Evolutionary conservation across 2,888 invertebrate species (phyloP), one percentile per base, ranked within the genome.

Genomic region (Tiphia femorata): DNA sequence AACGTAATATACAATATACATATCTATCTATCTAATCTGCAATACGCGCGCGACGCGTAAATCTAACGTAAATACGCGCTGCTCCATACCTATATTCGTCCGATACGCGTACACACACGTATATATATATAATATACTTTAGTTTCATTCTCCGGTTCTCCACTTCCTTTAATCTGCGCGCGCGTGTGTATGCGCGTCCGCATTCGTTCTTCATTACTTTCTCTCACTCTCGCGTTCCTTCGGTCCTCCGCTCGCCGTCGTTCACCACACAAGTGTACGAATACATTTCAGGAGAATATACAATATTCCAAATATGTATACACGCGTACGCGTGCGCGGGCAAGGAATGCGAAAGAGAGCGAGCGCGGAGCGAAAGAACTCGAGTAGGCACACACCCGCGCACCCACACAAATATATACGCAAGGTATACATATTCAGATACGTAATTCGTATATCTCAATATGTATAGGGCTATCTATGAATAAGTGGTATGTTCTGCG

Each of bases 1-100:
- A 82, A 83, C 78, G 73, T 80, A 83, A 82, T 83, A 82, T 83
- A 83, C 83, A 83, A 82, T 83, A 80, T 80, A 79, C 77, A 79
- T 72, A 58, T 56, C 52, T 73, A 61, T 58, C 35, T n/a, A n/a
- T n/a, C n/a, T n/a, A n/a, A n/a, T n/a, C n/a, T n/a, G n/a, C n/a
- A n/a, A n/a, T n/a, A n/a, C n/a, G n/a, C n/a, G n/a, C n/a, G n/a
- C n/a, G n/a, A n/a, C n/a, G n/a, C n/a, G n/a, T n/a, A n/a, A n/a
- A n/a, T n/a, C n/a, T n/a, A n/a, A n/a, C n/a, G n/a, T n/a, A n/a
- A n/a, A n/a, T n/a, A n/a, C n/a, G n/a, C n/a, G n/a, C 44, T 62
- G 65, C n/a, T n/a, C n/a, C n/a, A n/a, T n/a, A n/a, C n/a, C n/a
- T n/a, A n/a, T n/a, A n/a, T 7, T 27, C 6, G 10, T 27, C 6